Evolutionary conservation across 2,113 vertebrate genomes (phyloP).

Genomic region (Pyxicephalus adspersus): DNA sequence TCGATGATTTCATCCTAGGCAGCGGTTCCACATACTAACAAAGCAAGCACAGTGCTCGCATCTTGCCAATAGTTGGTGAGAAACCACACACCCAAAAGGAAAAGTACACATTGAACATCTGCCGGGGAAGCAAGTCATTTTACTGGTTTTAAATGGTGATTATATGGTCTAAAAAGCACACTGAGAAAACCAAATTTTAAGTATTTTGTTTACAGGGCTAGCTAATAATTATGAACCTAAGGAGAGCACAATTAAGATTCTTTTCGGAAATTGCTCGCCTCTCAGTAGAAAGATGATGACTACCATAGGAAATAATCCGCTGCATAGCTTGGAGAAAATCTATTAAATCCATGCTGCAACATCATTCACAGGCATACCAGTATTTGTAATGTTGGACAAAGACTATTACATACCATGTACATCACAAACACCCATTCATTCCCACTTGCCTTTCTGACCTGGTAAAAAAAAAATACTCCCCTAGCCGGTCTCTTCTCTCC

Average conservation of each 20-base stretch:
- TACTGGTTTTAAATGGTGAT: conserved; percentile 54
- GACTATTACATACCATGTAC: no score
- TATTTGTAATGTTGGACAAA: no score
- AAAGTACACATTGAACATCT: conserved; percentile 57
- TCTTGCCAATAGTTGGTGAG: conserved; percentile 60
- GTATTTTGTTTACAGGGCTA: conserved; percentile 54
- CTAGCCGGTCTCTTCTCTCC: no score
- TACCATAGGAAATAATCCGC: no score
- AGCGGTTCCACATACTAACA: conserved; percentile 35
- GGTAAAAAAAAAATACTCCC: no score
- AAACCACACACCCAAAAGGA: conserved; percentile 60
- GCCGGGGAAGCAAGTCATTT: conserved; percentile 58
- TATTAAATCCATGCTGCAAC: no score
- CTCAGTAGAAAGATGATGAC: no score
- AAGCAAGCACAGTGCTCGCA: conserved; percentile 30
- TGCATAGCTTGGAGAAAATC: no score
- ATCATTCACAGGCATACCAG: no score
- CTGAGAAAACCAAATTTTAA: conserved; percentile 52
- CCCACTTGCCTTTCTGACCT: no score
- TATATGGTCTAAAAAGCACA: conserved; percentile 55
- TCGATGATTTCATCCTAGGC: conserved; percentile 34
- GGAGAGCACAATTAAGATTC: not conserved
- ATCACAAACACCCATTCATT: no score
- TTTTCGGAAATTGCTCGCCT: no score
- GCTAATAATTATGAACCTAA: conserved; percentile 4